Conservation (phyloP, 30 jellyfish, hydroid and myxozoan genomes). For the Hydractinia echinata region DNA sequence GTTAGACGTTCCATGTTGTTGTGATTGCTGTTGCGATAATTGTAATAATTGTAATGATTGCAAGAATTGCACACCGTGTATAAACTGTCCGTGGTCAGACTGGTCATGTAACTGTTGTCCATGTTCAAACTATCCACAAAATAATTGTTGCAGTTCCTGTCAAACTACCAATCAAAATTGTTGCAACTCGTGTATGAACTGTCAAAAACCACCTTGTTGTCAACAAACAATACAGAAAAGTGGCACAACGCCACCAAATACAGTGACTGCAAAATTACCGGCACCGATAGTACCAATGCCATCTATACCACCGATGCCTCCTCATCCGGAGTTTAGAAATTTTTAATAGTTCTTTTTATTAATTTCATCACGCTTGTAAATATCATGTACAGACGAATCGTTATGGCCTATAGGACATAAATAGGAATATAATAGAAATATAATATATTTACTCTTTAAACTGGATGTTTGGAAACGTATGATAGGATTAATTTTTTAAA, state of each 20-base stretch:
- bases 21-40: neutral
- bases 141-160: too few species aligned
- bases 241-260: neutral
- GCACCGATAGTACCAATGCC: conserved; percentile 2
- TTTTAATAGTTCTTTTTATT: neutral
- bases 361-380: too few species aligned
- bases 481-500: too few species aligned
- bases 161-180: too few species aligned
- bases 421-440: too few species aligned
- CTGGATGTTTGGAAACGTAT: too few species aligned
- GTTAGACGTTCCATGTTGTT: conserved; percentile 15
- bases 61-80: conserved; percentile 2
- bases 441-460: too few species aligned
- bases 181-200: too few species aligned
- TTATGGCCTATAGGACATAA: too few species aligned
- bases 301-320: conserved; percentile 4
- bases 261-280: neutral
- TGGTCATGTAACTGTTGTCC: neutral
- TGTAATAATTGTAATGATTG: neutral
- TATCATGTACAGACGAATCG: too few species aligned
- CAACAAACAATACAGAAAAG: too few species aligned
- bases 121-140: neutral
- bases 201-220: too few species aligned
- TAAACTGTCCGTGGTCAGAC: conserved; percentile 18
- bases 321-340: conserved; percentile 10